Conservation (phyloP, 2,888 invertebrate genomes). For the Synergus itoensis region DNA sequence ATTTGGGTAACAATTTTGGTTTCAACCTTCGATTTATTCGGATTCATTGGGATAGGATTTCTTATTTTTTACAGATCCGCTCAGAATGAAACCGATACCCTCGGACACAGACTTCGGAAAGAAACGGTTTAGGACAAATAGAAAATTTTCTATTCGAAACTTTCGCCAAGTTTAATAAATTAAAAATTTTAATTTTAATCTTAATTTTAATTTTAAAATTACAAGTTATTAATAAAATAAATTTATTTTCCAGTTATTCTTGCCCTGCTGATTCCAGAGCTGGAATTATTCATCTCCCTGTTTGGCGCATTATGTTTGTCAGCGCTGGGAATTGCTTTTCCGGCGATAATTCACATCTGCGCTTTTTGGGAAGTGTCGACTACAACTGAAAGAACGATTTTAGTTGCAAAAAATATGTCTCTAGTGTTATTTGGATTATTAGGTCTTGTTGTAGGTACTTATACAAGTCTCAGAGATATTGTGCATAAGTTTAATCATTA, state of each 20-base stretch:
- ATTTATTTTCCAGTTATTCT: slow-evolving; percentile 84
- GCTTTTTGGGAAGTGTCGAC: slow-evolving; percentile 87
- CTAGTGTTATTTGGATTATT: slow-evolving; percentile 84
- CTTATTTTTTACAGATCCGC: too few species aligned
- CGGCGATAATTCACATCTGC: slow-evolving; percentile 91
- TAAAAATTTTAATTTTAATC: background rate
- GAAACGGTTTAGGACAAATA: too few species aligned
- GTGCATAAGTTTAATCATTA: slow-evolving; percentile 79
- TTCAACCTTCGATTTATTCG: too few species aligned
- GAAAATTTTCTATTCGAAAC: background rate
- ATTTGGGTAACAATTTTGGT: too few species aligned
- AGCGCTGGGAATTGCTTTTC: slow-evolving; percentile 92
- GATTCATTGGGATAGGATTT: too few species aligned
- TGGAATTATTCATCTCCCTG: slow-evolving; percentile 85
- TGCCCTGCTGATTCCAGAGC: slow-evolving; percentile 91
- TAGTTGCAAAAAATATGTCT: slow-evolving; percentile 82
- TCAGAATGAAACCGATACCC: too few species aligned
- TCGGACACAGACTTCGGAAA: too few species aligned
- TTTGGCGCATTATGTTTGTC: slow-evolving; percentile 95
- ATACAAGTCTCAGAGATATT: slow-evolving; percentile 84
- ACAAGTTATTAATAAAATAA: background rate
- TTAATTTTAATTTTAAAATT: background rate
- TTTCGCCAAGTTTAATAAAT: background rate
- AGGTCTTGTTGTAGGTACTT: slow-evolving; percentile 85
- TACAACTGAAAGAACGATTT: slow-evolving; percentile 80